Percentiles rank a stretch among this genome's conserved stretches.
phyloP scores from a whole-genome alignment of 2,797 vertebrate genomes.

The Coendou prehensilis region DNA sequence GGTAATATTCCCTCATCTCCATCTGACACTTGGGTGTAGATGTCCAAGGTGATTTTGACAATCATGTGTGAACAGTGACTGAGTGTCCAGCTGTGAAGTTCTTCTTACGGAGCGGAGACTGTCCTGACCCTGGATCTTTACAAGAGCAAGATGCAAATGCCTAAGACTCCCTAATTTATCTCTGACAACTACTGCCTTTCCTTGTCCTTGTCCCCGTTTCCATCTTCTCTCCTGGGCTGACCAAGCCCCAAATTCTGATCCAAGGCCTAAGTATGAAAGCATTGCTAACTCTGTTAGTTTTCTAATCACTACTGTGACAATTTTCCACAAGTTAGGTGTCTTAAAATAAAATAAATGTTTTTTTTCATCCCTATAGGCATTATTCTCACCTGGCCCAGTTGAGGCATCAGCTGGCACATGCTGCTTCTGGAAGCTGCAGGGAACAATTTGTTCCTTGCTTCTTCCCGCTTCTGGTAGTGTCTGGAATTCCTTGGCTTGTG shows the following conservation, averaged over 20 bases:
- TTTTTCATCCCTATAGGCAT: not conserved
- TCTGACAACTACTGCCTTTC: not conserved
- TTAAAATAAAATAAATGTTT: conserved; percentile 7
- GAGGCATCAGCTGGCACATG: not conserved
- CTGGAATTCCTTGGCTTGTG: not conserved
- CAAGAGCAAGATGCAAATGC: not conserved
- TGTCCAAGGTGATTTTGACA: not conserved
- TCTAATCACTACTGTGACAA: not conserved
- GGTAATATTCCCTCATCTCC: not conserved
- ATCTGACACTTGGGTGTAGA: not conserved
- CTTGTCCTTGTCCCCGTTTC: not conserved
- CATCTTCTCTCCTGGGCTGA: not conserved
- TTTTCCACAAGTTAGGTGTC: not conserved
- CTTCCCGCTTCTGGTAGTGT: not conserved
- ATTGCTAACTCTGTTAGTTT: not conserved
- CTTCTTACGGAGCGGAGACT: not conserved
- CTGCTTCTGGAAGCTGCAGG: not conserved
- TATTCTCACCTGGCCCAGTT: not conserved
- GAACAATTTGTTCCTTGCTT: not conserved
- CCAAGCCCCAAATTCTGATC: not conserved
- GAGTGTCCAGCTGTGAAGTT: not conserved
- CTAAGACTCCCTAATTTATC: not conserved
- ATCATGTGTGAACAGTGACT: not conserved
- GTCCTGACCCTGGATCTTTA: not conserved
- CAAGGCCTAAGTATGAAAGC: not conserved